Evolutionary conservation across 2,113 vertebrate genomes (phyloP).

Genomic region (Sinocyclocheilus maitianheensis): DNA sequence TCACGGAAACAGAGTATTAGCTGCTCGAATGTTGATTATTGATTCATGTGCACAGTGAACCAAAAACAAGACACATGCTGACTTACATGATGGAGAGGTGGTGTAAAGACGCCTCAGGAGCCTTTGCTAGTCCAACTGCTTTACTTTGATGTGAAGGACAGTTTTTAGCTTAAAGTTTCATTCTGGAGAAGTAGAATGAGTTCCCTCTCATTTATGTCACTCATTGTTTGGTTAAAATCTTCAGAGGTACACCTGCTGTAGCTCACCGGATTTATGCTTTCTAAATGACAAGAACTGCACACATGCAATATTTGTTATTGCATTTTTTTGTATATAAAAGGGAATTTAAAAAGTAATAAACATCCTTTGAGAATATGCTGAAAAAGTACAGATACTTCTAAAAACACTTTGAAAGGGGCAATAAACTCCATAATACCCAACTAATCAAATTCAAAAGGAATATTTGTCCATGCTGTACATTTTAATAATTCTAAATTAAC

Average conservation of each 20-base stretch:
- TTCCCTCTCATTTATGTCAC: not conserved
- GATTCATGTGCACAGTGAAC: conserved; percentile 7
- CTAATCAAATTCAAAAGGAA: too few species aligned
- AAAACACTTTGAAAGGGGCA: too few species aligned
- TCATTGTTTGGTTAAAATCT: not conserved
- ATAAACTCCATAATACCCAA: too few species aligned
- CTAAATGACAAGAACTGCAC: not conserved
- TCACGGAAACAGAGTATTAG: not conserved
- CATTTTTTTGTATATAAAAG: too few species aligned
- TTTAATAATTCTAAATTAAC: too few species aligned
- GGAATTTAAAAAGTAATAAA: too few species aligned
- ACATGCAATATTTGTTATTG: too few species aligned
- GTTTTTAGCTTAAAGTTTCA: not conserved
- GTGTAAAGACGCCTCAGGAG: not conserved
- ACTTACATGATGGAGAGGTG: not conserved
- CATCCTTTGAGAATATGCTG: too few species aligned
- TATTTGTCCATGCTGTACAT: too few species aligned
- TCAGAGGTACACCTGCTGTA: not conserved
- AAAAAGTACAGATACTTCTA: too few species aligned
- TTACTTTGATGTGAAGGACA: not conserved
- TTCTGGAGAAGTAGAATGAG: not conserved
- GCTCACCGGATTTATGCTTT: not conserved
- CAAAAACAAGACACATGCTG: not conserved
- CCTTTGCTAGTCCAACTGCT: not conserved
- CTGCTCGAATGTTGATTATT: not conserved